phyloP scores from a whole-genome alignment of 2,888 invertebrate genomes.

The Agonopterix heracliana region DNA sequence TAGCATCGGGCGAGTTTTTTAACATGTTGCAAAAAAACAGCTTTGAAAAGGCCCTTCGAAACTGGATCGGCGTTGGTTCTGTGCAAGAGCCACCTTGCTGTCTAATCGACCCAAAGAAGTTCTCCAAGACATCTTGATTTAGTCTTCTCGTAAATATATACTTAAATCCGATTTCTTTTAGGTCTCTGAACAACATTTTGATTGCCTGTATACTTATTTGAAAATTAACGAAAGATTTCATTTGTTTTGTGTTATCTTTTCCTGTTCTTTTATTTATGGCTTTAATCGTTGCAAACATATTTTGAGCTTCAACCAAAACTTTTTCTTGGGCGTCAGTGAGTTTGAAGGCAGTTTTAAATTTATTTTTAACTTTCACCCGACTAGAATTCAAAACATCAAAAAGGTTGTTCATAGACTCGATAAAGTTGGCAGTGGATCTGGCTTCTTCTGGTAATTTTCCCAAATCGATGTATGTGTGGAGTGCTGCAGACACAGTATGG shows the following conservation, averaged over 20 bases:
- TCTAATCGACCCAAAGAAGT: slow-evolving; percentile 6
- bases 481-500: too few species aligned
- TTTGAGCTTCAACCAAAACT: too few species aligned
- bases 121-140: slow-evolving; percentile 9
- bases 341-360: too few species aligned
- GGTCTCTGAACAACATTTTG: slow-evolving; percentile 7
- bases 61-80: slow-evolving; percentile 13
- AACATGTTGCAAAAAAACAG: slow-evolving; percentile 11
- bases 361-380: too few species aligned
- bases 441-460: too few species aligned
- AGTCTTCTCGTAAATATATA: slow-evolving; percentile 8
- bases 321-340: too few species aligned
- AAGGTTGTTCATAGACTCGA: too few species aligned
- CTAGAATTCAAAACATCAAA: too few species aligned
- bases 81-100: slow-evolving; percentile 9
- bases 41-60: slow-evolving; percentile 12
- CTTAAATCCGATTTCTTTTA: slow-evolving; percentile 7
- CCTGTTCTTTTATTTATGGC: too few species aligned
- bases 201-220: slow-evolving; percentile 12
- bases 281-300: too few species aligned
- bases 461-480: too few species aligned
- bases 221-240: slow-evolving; percentile 9
- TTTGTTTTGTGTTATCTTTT: neutral
- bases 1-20: slow-evolving; percentile 7
- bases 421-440: too few species aligned